These are phyloP conservation scores for Sphyrna mokarran DNA, from an alignment of 2,113 vertebrate genomes.

Conservation along the genomic window DNA sequence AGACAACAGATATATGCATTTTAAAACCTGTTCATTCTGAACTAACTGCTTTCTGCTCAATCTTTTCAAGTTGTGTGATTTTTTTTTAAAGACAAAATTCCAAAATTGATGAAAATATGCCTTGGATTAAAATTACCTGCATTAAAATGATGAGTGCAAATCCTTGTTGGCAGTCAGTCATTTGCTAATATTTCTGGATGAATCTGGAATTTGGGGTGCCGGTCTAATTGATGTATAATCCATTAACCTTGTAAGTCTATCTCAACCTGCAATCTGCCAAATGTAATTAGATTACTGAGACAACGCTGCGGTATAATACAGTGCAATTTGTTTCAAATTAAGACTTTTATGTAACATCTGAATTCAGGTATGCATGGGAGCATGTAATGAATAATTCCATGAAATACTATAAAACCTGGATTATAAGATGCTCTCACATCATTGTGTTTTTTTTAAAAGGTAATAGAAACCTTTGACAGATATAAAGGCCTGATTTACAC, in stretches of 20 bases:
- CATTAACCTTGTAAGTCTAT: neutral
- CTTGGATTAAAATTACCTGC: neutral
- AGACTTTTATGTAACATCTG: neutral
- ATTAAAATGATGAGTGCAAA: neutral
- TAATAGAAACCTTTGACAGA: neutral
- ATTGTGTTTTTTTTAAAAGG: neutral
- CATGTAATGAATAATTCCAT: neutral
- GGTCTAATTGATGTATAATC: constrained; percentile 2
- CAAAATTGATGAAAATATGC: neutral
- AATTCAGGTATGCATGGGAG: neutral
- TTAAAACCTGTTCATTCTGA: neutral
- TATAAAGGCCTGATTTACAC: neutral
- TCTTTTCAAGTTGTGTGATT: neutral
- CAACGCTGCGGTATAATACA: neutral
- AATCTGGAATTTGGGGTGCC: neutral
- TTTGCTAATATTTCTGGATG: neutral
- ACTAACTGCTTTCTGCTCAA: neutral
- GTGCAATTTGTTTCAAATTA: constrained; percentile 2
- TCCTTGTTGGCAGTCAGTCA: neutral
- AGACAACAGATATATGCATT: neutral
- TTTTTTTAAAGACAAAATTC: neutral
- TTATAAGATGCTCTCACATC: neutral
- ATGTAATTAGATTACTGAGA: constrained; percentile 10
- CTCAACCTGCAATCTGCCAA: constrained; percentile 13
- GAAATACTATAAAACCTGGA: neutral